Conservation (phyloP, 2,113 vertebrate species). For the Xiphophorus maculatus region DNA sequence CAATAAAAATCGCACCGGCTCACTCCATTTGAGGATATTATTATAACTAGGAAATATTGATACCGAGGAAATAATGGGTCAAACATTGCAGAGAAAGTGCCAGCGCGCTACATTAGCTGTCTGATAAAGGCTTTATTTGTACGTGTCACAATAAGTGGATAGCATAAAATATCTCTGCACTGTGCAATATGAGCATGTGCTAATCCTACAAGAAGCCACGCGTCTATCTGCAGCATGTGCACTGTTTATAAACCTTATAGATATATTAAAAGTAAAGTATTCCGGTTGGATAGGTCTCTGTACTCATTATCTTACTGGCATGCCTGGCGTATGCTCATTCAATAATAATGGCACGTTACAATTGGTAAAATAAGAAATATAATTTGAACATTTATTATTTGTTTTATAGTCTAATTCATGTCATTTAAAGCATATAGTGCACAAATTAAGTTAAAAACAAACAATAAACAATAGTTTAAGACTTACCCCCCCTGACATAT, state of each 20-base stretch:
- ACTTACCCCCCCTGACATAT: not conserved
- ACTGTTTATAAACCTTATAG: not conserved
- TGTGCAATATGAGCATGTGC: not conserved
- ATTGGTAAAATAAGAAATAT: not conserved
- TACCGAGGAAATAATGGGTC: not conserved
- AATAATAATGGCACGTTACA: not conserved
- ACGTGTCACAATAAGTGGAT: not conserved
- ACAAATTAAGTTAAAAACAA: not conserved
- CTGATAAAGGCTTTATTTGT: not conserved
- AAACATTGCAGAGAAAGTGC: not conserved
- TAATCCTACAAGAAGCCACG: conserved; percentile 17
- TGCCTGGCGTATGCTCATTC: not conserved
- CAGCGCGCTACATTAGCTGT: not conserved
- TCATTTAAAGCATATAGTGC: not conserved
- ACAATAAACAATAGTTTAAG: not conserved
- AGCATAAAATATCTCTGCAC: not conserved
- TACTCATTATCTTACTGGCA: conserved; percentile 4
- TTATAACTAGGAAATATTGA: not conserved
- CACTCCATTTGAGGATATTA: no score
- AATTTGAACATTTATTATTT: conserved; percentile 10
- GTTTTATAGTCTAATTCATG: not conserved
- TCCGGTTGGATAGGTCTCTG: not conserved
- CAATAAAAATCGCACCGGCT: not conserved
- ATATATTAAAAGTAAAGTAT: conserved; percentile 1
- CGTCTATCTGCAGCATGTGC: conserved; percentile 2